Evolutionary conservation across 1,140 invertebrate species (phyloP).

Genomic region (Sminthurinus signatus): DNA sequence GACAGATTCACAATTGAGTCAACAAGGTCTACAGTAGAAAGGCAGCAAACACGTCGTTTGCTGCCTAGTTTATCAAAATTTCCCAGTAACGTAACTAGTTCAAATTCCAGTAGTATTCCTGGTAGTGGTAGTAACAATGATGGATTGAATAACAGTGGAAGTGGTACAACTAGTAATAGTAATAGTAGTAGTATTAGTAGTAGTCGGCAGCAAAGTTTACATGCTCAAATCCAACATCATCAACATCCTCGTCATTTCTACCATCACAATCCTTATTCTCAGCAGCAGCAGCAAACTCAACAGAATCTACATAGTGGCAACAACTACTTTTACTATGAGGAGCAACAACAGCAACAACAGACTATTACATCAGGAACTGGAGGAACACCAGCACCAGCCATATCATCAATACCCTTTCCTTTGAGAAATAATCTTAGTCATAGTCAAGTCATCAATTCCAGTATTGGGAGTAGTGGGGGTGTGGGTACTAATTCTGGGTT

Average conservation of each 20-base stretch:
- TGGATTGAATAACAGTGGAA: not conserved
- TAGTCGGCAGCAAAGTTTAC: too few species aligned
- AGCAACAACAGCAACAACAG: too few species aligned
- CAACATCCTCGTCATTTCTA: too few species aligned
- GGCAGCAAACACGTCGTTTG: slow-evolving; percentile 2
- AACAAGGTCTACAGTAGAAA: not conserved
- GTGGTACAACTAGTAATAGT: not conserved
- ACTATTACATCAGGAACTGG: too few species aligned
- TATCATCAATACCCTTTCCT: too few species aligned
- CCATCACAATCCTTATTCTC: not conserved
- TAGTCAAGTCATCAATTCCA: too few species aligned
- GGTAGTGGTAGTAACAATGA: not conserved
- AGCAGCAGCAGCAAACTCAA: not conserved
- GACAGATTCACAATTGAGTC: not conserved
- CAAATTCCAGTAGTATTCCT: too few species aligned
- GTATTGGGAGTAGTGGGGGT: not conserved
- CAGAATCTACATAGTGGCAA: too few species aligned
- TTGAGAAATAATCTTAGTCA: too few species aligned
- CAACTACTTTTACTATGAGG: not conserved
- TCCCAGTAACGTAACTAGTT: too few species aligned
- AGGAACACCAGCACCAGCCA: too few species aligned
- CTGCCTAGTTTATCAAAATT: slow-evolving; percentile 9
- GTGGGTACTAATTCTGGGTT: not conserved
- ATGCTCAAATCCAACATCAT: not conserved
- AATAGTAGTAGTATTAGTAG: not conserved